Evolutionary conservation across 2,797 vertebrate species (phyloP), one percentile per base, ranked within the genome.

Genomic region (Lepus oiostolus): DNA sequence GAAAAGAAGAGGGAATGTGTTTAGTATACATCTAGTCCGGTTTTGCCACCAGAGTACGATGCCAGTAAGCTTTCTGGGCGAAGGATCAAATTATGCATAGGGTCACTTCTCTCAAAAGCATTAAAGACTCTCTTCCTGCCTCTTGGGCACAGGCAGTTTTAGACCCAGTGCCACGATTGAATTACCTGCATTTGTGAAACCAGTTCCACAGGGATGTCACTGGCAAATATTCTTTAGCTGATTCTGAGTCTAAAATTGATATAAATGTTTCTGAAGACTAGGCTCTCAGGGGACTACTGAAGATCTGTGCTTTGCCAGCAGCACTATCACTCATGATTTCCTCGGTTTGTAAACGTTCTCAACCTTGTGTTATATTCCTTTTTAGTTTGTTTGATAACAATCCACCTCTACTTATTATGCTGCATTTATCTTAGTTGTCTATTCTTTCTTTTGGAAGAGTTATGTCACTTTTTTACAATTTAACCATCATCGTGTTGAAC

Each of bases 171-270:
- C 26, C 82, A 26, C 13, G 32, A 8, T 1, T 50, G 67, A 88
- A 80, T 80, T 47, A 3, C 7, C 50, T 86, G 19, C 2, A 19
- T 54, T 75, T 85, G 12, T 72, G 62, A 67, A 72, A 28, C 7
- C 0, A 21, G 19, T 0, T 30, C 8, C 22, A 2, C 3, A 19
- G 60, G 7, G 1, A 83, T 71, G 7, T 60, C 22, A 35, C 5
- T 72, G 68, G 8, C 12, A 35, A 12, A 2, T 6, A 71, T n/a
- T 10, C 30, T 76, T 72, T 32, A 60, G 14, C 42, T 80, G 47
- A 63, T 63, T 85, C 82, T 22, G 24, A 83, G 47, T 71, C 42
- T 65, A 42, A 82, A 67, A 42, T 9, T 65, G 65, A 74, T 30
- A 86, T 86, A 28, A 32, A 60, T 32, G 28, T 54, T 91, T 88